phyloP scores from a whole-genome alignment of 2,797 vertebrate genomes.

The Lepus oiostolus region DNA sequence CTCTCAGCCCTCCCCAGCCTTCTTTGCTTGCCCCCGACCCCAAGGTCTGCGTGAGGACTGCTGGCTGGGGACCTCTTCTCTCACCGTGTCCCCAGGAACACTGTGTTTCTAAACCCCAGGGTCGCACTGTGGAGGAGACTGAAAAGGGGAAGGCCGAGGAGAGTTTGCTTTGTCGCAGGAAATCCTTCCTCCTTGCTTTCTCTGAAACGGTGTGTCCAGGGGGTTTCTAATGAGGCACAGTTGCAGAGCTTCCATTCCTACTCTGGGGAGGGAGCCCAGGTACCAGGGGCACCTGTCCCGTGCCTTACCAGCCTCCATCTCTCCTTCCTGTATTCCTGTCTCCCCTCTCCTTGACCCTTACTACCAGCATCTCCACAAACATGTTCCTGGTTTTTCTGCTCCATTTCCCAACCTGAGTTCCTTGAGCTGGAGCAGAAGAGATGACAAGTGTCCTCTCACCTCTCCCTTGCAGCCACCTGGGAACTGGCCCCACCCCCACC shows the following conservation, averaged over 20 bases:
- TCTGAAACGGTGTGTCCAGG: neutral
- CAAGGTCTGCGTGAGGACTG: neutral
- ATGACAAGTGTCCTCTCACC: neutral
- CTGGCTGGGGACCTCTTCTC: neutral
- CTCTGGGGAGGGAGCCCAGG: neutral
- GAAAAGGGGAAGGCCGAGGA: too few species aligned
- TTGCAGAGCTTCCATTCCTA: neutral
- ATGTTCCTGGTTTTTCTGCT: neutral
- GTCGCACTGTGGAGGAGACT: neutral
- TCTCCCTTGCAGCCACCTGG: neutral
- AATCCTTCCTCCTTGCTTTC: neutral
- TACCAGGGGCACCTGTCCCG: rapidly evolving
- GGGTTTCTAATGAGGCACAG: neutral
- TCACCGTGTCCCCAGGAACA: neutral
- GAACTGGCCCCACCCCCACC: neutral
- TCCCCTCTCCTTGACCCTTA: neutral
- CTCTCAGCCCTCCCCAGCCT: too few species aligned
- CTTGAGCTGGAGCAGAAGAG: neutral
- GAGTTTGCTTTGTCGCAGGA: neutral
- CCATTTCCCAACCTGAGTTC: neutral
- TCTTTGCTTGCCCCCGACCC: too few species aligned
- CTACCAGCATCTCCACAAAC: neutral
- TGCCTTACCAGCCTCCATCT: neutral
- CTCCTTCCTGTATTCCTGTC: neutral
- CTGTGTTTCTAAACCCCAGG: neutral